phyloP scores from a whole-genome alignment of 2,113 vertebrate species.

The Paradoxurus hermaphroditus region DNA sequence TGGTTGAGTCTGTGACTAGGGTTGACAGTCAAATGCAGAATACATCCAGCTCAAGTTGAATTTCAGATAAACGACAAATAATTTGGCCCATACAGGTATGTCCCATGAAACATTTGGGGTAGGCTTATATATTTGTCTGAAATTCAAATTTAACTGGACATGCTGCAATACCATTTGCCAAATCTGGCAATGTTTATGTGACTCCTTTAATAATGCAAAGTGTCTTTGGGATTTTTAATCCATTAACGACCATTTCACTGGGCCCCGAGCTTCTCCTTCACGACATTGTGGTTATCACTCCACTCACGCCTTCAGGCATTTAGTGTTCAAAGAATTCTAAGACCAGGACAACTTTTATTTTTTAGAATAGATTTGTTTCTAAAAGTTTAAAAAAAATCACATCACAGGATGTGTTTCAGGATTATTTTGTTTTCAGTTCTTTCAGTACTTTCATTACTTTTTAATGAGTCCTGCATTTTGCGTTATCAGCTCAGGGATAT shows the following conservation, averaged over 20 bases:
- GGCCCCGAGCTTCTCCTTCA: not conserved
- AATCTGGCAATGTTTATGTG: not conserved
- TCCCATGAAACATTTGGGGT: not conserved
- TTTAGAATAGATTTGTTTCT: not conserved
- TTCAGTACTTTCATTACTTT: not conserved
- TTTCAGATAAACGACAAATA: not conserved
- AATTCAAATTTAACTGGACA: not conserved
- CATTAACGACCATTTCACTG: not conserved
- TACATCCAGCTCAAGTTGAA: not conserved
- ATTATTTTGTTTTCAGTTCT: not conserved
- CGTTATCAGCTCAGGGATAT: not conserved
- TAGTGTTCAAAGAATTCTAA: not conserved
- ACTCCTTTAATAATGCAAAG: not conserved
- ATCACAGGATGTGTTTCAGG: not conserved
- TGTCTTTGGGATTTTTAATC: not conserved
- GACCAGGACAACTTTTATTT: not conserved
- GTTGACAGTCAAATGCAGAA: not conserved
- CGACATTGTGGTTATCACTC: not conserved
- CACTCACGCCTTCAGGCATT: not conserved
- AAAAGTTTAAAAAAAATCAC: not conserved
- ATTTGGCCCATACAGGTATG: not conserved
- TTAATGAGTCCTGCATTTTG: not conserved
- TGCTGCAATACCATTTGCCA: not conserved
- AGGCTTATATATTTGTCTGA: not conserved
- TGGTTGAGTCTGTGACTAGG: not conserved